Conservation (phyloP, 2,113 vertebrate species). For the Pygoscelis antarcticus region DNA sequence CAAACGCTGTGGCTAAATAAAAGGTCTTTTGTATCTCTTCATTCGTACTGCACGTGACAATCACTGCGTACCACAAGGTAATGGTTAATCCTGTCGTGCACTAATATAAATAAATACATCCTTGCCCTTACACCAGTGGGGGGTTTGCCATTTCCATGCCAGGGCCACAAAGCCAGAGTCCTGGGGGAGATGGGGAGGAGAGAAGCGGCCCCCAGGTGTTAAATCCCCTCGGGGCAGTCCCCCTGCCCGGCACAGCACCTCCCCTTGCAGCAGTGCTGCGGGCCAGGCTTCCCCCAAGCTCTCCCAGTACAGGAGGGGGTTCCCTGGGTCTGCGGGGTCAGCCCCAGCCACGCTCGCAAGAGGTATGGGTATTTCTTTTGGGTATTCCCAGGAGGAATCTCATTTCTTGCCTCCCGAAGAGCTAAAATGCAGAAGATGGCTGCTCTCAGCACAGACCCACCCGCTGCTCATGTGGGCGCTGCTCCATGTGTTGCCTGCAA, state of each 20-base stretch:
- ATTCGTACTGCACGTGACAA: background rate
- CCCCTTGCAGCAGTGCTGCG: background rate
- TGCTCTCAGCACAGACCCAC: background rate
- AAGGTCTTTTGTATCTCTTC: background rate
- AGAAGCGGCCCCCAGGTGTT: background rate
- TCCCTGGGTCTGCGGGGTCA: background rate
- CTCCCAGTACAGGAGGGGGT: background rate
- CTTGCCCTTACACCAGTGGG: background rate
- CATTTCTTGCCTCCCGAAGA: background rate
- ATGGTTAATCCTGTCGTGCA: background rate
- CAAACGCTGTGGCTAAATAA: background rate
- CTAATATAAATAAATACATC: background rate
- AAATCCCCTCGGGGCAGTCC: background rate
- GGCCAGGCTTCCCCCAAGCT: background rate
- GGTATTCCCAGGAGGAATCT: background rate
- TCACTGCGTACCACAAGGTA: background rate
- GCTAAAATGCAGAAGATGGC: background rate
- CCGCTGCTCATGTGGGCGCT: background rate
- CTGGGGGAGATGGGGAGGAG: background rate
- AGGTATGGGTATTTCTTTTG: background rate
- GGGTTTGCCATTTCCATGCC: background rate
- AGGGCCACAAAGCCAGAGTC: background rate
- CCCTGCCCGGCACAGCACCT: background rate
- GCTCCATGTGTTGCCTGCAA: background rate
- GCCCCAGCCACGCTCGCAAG: background rate